These are phyloP conservation scores for Lemur catta DNA, from an alignment of 2,797 vertebrate species.

Conservation along the genomic window DNA sequence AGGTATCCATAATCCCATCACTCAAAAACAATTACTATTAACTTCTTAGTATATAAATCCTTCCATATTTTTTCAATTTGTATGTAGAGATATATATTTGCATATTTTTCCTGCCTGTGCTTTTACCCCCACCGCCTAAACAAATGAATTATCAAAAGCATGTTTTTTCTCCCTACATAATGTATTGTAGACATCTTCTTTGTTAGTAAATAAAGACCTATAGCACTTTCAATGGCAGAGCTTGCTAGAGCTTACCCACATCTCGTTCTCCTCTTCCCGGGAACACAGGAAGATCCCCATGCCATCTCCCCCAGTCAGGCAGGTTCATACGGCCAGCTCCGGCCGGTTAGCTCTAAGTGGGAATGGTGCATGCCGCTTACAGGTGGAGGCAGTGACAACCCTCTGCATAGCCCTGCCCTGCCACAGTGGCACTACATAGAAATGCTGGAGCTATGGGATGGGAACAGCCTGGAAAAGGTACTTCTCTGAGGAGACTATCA, in stretches of 20 bases:
- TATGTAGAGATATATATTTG: neutral
- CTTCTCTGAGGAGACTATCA: neutral
- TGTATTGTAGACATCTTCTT: neutral
- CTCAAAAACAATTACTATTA: neutral
- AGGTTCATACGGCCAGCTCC: neutral
- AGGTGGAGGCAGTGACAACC: neutral
- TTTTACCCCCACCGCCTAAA: neutral
- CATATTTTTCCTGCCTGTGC: neutral
- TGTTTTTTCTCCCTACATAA: neutral
- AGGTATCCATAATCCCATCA: neutral
- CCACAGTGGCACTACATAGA: neutral
- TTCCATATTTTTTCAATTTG: neutral
- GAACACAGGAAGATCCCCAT: neutral
- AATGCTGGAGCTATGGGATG: neutral
- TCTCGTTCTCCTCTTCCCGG: neutral
- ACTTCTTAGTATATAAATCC: conserved; percentile 2
- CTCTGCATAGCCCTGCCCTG: neutral
- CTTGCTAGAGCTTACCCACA: neutral
- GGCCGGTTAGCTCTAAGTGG: neutral
- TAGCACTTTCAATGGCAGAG: neutral
- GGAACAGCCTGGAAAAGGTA: neutral
- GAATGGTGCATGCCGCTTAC: neutral
- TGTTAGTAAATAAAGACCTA: neutral
- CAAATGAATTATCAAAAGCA: conserved; percentile 13
- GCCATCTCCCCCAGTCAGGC: neutral